Conservation (phyloP, 2,888 invertebrate species). For the Leucania comma region DNA sequence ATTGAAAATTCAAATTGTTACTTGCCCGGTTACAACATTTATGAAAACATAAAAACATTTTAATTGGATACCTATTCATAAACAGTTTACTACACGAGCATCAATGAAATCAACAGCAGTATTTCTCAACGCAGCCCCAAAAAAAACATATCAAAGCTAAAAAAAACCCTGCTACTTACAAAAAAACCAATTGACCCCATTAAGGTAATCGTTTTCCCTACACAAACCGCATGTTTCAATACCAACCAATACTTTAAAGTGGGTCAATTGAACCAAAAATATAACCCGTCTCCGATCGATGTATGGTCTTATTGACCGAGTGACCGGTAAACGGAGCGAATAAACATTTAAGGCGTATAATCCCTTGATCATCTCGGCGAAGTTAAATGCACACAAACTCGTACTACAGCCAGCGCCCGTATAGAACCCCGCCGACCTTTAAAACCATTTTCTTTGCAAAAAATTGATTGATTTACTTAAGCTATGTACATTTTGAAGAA, state of each 20-base stretch:
- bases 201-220: slow-evolving; percentile 25
- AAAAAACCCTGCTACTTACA: not conserved
- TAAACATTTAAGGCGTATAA: slow-evolving; percentile 17
- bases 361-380: too few species aligned
- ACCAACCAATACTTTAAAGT: slow-evolving; percentile 31
- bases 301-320: slow-evolving; percentile 62
- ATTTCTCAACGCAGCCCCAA: not conserved
- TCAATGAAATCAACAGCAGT: not conserved
- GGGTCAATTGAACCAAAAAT: slow-evolving; percentile 56
- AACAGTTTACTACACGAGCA: not conserved
- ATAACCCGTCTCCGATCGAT: slow-evolving; percentile 54
- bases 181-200: slow-evolving; percentile 38
- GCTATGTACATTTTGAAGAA: too few species aligned
- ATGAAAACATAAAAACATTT: too few species aligned
- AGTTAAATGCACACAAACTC: too few species aligned
- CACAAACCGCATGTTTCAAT: slow-evolving; percentile 9
- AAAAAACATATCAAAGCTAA: slow-evolving; percentile 1
- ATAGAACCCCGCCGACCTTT: too few species aligned
- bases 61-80: too few species aligned
- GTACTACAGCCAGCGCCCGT: too few species aligned
- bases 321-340: slow-evolving; percentile 56
- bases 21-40: too few species aligned
- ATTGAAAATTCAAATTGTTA: too few species aligned
- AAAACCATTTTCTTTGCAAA: too few species aligned
- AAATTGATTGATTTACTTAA: too few species aligned